These are phyloP conservation scores for Schlechtendalia chinensis DNA, from an alignment of 1,140 invertebrate species.

Conservation along the genomic window DNA sequence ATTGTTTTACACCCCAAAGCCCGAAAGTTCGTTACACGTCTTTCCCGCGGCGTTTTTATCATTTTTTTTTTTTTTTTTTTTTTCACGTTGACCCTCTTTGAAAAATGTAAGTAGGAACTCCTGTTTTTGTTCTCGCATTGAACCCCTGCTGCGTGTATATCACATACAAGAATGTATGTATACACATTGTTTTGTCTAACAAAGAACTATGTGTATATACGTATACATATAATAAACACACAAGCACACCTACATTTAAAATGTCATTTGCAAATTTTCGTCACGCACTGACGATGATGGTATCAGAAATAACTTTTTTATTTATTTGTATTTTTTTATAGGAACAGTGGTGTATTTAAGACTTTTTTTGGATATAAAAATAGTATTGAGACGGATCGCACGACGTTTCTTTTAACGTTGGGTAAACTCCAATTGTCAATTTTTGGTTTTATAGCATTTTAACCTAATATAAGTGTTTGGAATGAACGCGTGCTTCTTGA, in stretches of 20 bases:
- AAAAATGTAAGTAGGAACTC: slow-evolving; percentile 8
- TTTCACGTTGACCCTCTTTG: neutral
- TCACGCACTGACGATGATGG: neutral
- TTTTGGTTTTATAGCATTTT: too few species aligned
- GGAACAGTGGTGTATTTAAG: too few species aligned
- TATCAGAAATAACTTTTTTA: too few species aligned
- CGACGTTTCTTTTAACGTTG: too few species aligned
- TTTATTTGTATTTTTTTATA: too few species aligned
- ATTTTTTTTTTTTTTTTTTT: neutral
- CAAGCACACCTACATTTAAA: neutral
- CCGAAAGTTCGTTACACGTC: neutral
- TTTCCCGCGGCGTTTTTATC: neutral
- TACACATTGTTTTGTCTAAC: neutral
- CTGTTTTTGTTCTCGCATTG: neutral
- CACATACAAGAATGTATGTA: too few species aligned
- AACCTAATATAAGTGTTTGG: too few species aligned
- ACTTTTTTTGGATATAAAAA: too few species aligned
- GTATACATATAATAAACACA: neutral
- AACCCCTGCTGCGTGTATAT: neutral
- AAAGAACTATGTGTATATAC: neutral
- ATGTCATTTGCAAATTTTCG: neutral
- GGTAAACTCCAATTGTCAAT: too few species aligned
- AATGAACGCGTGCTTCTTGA: too few species aligned
- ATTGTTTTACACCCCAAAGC: too few species aligned
- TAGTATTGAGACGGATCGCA: too few species aligned